Base-by-base conservation (phyloP, 1,140 invertebrate genomes). In the Leptinotarsa undecemlineata region DNA sequence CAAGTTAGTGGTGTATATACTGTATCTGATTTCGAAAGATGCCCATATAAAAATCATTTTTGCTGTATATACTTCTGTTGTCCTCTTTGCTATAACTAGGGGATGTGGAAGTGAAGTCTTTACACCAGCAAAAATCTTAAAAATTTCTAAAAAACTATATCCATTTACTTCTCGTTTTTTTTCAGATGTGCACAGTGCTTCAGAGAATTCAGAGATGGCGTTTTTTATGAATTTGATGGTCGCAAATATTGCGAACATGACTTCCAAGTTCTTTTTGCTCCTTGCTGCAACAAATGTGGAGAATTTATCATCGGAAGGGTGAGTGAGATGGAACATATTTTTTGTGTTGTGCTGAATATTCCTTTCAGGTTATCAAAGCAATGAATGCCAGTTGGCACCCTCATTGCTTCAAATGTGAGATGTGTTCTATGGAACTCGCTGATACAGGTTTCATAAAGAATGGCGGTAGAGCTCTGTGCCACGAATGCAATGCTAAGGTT, bases 311-410 rank as follows among this genome's bases (percentile, higher is more conserved):
- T 98, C 85, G 97, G 97, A 0, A 90, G 98, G 73, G 68, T 70
- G 48, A 57, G 68, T 17, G 33, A 42, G 33, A 42, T 42, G 8
- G 8, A 42, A 42, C 33, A 42, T 42, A 42, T 42, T 42, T 42
- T 42, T 42, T 42, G 8, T 11, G 33, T 42, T 42, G 33, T 15
- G 17, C 33, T 42, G 33, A 42, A 42, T 42, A 42, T 11, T 42
- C 8, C 11, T 68, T 68, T 48, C n/a, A 70, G 63, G 98, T 99
- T 1, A 99, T 99, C 78, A 99, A 99, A 85, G 98, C 98, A 2
- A 98, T 99, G 96, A 98, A 98, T 82, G 92, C 94, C 3, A 98
- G 95, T 84, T 99, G 98, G 98, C 98, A 99, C 87, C 97, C 98
- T 1, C 90, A 92, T 71, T 99, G 98, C 86, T 99, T 99, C 88